These are phyloP conservation scores for Heliconius hortense DNA, from an alignment of 2,888 invertebrate species.

Conservation along the genomic window DNA sequence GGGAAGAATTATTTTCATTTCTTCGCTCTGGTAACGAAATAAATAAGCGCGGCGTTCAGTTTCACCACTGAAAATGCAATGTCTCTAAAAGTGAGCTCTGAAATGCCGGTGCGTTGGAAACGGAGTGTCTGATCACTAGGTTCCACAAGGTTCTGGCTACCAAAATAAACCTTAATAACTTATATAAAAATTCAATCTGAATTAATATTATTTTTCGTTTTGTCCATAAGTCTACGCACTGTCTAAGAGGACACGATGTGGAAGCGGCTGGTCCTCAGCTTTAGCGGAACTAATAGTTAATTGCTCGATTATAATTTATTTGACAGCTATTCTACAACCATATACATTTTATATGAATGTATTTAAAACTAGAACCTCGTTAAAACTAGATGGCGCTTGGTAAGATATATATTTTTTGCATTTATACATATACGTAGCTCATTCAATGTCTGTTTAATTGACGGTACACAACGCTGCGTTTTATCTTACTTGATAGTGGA, in stretches of 20 bases:
- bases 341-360: not conserved
- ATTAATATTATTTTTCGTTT: not conserved
- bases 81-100: too few species aligned
- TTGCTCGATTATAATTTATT: slow-evolving; percentile 46
- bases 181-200: too few species aligned
- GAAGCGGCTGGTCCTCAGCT: slow-evolving; percentile 5
- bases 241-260: slow-evolving; percentile 1
- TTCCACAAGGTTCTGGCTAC: too few species aligned
- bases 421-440: not conserved
- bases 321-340: slow-evolving; percentile 15
- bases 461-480: not conserved
- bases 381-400: slow-evolving; percentile 18
- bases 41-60: too few species aligned
- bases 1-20: too few species aligned
- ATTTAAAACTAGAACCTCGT: not conserved
- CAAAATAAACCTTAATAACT: too few species aligned
- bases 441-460: not conserved
- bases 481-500: not conserved
- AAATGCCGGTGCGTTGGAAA: too few species aligned
- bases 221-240: not conserved
- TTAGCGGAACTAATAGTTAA: slow-evolving; percentile 46
- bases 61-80: too few species aligned
- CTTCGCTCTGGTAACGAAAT: too few species aligned
- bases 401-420: not conserved
- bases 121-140: too few species aligned